These are phyloP conservation scores for Tachina lurida DNA, from an alignment of 2,888 invertebrate species.

Conservation along the genomic window DNA sequence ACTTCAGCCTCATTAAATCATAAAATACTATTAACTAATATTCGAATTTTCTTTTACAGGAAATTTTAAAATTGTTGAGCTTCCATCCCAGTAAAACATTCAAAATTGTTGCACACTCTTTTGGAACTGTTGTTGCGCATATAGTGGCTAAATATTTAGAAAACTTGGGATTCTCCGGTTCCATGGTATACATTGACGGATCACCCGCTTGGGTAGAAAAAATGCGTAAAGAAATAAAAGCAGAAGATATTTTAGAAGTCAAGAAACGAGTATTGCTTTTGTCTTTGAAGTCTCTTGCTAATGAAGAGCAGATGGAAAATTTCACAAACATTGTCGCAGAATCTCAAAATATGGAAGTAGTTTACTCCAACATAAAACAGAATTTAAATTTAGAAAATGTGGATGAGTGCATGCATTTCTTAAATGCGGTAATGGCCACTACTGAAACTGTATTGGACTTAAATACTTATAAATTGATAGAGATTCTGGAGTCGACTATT, in stretches of 20 bases:
- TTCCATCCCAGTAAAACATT: slow-evolving; percentile 37
- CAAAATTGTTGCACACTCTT: slow-evolving; percentile 59
- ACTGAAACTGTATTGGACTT: slow-evolving; percentile 5
- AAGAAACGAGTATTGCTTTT: slow-evolving; percentile 27
- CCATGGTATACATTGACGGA: slow-evolving; percentile 60
- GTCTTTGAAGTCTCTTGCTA: neutral
- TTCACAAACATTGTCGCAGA: neutral
- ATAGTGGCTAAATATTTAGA: slow-evolving; percentile 42
- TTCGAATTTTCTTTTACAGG: slow-evolving; percentile 21
- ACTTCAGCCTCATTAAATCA: too few relatives aligned
- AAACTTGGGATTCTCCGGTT: slow-evolving; percentile 47
- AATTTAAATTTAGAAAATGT: slow-evolving; percentile 16
- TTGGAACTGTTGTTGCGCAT: slow-evolving; percentile 53
- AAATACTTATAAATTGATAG: slow-evolving; percentile 33
- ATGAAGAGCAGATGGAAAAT: slow-evolving; percentile 14
- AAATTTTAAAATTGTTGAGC: slow-evolving; percentile 40
- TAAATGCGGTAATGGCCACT: slow-evolving; percentile 35
- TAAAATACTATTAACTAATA: too few relatives aligned
- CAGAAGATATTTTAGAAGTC: slow-evolving; percentile 12
- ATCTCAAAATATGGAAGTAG: slow-evolving; percentile 16
- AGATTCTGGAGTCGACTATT: slow-evolving; percentile 46
- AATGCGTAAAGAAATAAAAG: slow-evolving; percentile 21
- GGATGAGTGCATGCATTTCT: slow-evolving; percentile 15
- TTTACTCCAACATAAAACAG: slow-evolving; percentile 34
- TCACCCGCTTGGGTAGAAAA: slow-evolving; percentile 47